These are phyloP conservation scores for Mormoops blainvillei DNA, from an alignment of 2,113 vertebrate genomes.

Conservation along the genomic window DNA sequence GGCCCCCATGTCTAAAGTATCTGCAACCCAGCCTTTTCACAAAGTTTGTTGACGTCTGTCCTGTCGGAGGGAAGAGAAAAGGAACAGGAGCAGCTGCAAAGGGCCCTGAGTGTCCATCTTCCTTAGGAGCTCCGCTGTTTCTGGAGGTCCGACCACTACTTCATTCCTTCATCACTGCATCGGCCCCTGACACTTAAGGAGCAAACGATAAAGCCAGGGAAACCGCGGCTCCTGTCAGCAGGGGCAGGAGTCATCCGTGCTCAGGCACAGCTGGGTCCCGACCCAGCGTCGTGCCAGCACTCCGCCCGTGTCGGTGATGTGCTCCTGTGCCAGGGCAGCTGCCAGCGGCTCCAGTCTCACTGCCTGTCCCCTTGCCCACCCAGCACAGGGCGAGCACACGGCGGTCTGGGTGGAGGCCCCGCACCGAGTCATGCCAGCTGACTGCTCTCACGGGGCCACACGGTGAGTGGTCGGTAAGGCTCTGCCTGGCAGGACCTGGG, in stretches of 20 bases:
- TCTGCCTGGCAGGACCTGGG: neutral
- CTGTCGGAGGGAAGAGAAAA: neutral
- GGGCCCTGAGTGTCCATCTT: neutral
- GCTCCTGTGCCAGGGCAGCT: neutral
- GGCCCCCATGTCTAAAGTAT: rapidly evolving
- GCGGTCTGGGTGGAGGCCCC: rapidly evolving
- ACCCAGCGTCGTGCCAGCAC: rapidly evolving
- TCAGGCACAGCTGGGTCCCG: neutral
- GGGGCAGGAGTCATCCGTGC: too few relatives aligned
- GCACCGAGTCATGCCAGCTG: rapidly evolving
- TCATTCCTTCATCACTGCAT: rapidly evolving
- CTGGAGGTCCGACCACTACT: neutral
- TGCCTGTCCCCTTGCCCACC: rapidly evolving
- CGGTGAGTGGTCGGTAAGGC: rapidly evolving
- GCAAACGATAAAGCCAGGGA: rapidly evolving
- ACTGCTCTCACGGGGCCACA: rapidly evolving
- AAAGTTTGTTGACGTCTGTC: neutral
- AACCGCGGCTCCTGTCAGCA: rapidly evolving
- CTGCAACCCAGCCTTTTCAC: neutral
- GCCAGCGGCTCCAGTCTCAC: rapidly evolving
- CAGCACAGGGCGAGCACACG: neutral
- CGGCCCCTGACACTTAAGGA: neutral
- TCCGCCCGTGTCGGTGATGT: rapidly evolving
- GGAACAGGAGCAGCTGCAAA: rapidly evolving
- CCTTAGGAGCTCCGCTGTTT: rapidly evolving